Conservation (phyloP, 1,140 invertebrate species). For the Drosophila orosa region DNA sequence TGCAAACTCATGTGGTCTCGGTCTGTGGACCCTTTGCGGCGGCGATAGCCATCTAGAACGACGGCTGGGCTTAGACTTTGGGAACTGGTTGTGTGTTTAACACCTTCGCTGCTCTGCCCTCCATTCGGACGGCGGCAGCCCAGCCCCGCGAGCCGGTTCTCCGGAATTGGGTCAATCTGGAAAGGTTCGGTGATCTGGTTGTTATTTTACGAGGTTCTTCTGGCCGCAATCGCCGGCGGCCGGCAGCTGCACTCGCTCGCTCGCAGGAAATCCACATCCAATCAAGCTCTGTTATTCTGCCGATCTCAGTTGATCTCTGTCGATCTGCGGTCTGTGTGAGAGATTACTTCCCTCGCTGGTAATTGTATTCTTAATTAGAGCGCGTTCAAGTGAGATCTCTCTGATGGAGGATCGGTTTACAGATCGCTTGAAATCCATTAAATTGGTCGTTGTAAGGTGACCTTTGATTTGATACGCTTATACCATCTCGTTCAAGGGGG, state of each 20-base stretch:
- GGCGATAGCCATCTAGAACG: constrained; percentile 65
- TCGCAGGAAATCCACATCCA: constrained; percentile 44
- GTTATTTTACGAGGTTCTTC: constrained; percentile 58
- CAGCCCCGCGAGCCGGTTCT: constrained; percentile 58
- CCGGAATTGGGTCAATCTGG: constrained; percentile 72
- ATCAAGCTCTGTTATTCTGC: constrained; percentile 47
- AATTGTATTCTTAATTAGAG: constrained; percentile 33
- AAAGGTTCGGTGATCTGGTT: constrained; percentile 79
- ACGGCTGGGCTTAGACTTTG: constrained; percentile 50
- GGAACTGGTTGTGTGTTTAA: constrained; percentile 73
- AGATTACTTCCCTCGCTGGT: neutral
- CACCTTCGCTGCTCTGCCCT: constrained; percentile 56
- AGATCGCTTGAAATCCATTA: neutral
- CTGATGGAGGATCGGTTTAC: neutral
- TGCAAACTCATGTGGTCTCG: constrained; percentile 69
- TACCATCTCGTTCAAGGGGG: neutral
- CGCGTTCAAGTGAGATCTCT: neutral
- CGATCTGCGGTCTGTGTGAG: constrained; percentile 1
- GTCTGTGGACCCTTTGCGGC: constrained; percentile 37
- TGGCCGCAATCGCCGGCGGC: constrained; percentile 24
- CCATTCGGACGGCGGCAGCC: constrained; percentile 24
- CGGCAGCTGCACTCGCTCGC: constrained; percentile 29
- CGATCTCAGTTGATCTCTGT: constrained; percentile 25
- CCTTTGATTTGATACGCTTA: neutral
- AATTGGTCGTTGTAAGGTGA: neutral